Evolutionary conservation across 2,888 invertebrate species (phyloP).

Genomic region (Cephus spinipes): DNA sequence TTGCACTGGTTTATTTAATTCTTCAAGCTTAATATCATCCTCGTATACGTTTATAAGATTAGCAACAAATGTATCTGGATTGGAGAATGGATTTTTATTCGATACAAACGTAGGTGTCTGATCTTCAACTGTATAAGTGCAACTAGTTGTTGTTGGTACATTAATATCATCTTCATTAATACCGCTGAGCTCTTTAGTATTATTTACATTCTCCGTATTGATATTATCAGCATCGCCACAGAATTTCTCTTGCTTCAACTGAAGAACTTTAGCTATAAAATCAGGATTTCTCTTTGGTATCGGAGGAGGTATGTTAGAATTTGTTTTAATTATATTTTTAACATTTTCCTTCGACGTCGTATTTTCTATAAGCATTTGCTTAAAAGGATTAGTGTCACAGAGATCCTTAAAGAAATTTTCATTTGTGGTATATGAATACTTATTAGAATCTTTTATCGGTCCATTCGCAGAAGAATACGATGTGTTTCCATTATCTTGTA

Average conservation of each 20-base stretch:
- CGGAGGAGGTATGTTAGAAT: not conserved
- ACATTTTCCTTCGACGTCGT: not conserved
- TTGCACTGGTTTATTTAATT: not conserved
- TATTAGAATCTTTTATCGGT: not conserved
- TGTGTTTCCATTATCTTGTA: not conserved
- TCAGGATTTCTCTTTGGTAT: slow-evolving; percentile 3
- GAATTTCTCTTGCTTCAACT: not conserved
- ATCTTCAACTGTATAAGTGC: not conserved
- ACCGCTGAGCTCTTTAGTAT: not conserved
- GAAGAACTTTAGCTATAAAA: not conserved
- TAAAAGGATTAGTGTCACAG: slow-evolving; percentile 31
- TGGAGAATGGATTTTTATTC: not conserved
- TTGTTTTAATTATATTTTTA: not conserved
- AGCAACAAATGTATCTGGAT: not conserved
- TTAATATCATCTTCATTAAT: not conserved
- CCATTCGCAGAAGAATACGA: not conserved
- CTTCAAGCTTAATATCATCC: not conserved
- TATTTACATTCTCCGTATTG: slow-evolving; percentile 1
- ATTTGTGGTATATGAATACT: not conserved
- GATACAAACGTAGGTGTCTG: not conserved
- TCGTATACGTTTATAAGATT: not conserved
- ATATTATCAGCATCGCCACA: not conserved
- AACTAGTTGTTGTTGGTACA: not conserved
- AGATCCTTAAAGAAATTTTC: not conserved
- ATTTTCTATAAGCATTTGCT: not conserved